Base-by-base conservation (phyloP, 2,113 vertebrate genomes). In the Dasyornis broadbenti region DNA sequence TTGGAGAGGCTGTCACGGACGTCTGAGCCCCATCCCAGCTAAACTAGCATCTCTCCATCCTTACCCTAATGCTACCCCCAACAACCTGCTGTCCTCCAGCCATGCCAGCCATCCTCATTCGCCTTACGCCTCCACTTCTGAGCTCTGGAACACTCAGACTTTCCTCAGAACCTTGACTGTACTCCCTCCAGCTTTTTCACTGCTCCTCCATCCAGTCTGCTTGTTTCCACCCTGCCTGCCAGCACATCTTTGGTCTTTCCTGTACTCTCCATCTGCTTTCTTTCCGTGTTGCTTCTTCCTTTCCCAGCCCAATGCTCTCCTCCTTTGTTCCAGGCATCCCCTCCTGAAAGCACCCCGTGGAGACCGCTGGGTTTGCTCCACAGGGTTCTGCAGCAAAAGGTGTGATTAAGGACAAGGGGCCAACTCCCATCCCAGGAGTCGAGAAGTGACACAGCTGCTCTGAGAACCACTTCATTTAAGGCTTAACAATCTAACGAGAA, bases 381-480 rank as follows among this genome's bases (percentile, higher is more conserved):
- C 89, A 22, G 73, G 78, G 70, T 47, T 91, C 78, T 80, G 45
- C 77, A 40, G 23, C 2, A 0, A 85, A 76, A 83, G 87, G 61
- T 8, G 1, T 39, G 82, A 94, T 70, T 82, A 70, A 92, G 92
- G 79, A 94, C 45, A 20, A 92, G 91, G 33, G 85, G 52, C 68
- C 42, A 65, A 56, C 45, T 87, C 75, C 5, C 3, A 50, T 80
- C 82, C 90, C 80, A 53, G 1, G 11, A 66, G 57, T 6, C 60
- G 65, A 75, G 72, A 78, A 92, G 69, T 63, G 57, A 33, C 69
- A 73, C 89, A 94, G 68, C 92, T 92, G 89, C 80, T 90, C 7
- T 15, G 56, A 78, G 91, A 82, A 68, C 78, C 92, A 89, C 91
- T 86, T 96, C 86, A 75, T 93, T 96, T 93, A 94, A 86, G 24